Base-by-base conservation (phyloP, 2,797 vertebrate species). In the Enteromius unitaeniatus region DNA sequence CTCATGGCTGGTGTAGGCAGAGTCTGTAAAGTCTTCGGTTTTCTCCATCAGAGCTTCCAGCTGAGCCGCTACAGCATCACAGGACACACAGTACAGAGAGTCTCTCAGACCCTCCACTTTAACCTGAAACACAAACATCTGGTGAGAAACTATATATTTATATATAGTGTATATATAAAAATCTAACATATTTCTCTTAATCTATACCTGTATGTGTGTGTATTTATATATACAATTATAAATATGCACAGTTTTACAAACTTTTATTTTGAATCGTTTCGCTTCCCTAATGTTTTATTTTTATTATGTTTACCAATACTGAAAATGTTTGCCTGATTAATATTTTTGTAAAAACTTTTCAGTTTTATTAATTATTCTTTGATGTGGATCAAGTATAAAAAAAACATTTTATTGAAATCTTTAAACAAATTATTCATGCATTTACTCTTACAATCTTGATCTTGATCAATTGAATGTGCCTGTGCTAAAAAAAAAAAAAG, bases 1-100 rank as follows among this genome's bases (percentile, higher is more conserved):
- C 92, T 99, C 97, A 28, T 99, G 98, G 91, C 96, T 97, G 90
- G 97, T 99, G 93, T 99, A 99, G 62, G 98, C 96, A 62, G 97
- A 99, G 89, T 99, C 98, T 0, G 98, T 99, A 92, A 99, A 99
- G 91, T 99, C 97, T 91, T 99, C 97, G 0, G 95, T 99, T 84
- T 96, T 96, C 91, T 99, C 98, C 87, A 98, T 91, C 90, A 99
- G 93, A 75, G 93, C 92, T 90, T 98, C 97, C 90, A 99, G 90
- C 89, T 96, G 95, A 28, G 93, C 90, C 1, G 92, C 93, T 88
- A 99, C 89, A 84, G 93, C 95, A 90, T 98, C 97, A 86, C 95
- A 96, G 1, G 96, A 93, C 69, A 95, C 90, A 86, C 95, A 93
- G 92, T 95, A 95, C 88, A 97, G 93, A 89, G 96, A 96, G 82